phyloP scores from a whole-genome alignment of 1,140 invertebrate genomes.

The Eriosoma lanigerum region DNA sequence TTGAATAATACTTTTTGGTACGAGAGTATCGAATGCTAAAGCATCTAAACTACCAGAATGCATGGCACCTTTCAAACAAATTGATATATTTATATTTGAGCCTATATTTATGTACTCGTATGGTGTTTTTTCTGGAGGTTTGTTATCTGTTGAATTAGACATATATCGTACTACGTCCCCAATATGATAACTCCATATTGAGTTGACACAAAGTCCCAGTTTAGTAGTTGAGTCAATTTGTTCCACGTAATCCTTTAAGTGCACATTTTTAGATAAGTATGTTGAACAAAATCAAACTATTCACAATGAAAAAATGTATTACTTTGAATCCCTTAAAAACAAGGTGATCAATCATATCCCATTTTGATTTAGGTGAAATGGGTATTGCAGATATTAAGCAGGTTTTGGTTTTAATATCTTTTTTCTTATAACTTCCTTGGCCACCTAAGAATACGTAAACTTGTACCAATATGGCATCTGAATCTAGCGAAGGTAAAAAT shows the following conservation, averaged over 20 bases:
- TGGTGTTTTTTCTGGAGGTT: constrained; percentile 82
- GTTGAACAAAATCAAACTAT: not conserved
- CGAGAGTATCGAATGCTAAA: constrained; percentile 92
- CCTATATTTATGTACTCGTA: constrained; percentile 92
- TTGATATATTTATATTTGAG: constrained; percentile 59
- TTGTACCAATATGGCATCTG: constrained; percentile 78
- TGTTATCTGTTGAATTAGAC: constrained; percentile 60
- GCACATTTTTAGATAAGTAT: not conserved
- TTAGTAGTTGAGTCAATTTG: constrained; percentile 89
- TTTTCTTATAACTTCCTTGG: constrained; percentile 73
- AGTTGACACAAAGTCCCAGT: constrained; percentile 85
- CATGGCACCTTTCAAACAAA: constrained; percentile 70
- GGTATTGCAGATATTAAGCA: constrained; percentile 82
- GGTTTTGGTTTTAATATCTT: constrained; percentile 66
- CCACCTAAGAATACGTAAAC: constrained; percentile 82
- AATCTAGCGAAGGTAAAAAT: constrained; percentile 46
- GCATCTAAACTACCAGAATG: constrained; percentile 88
- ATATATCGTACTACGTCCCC: constrained; percentile 78
- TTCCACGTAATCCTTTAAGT: constrained; percentile 77
- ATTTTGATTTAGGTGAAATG: constrained; percentile 89
- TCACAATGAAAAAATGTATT: constrained; percentile 34
- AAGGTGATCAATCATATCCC: constrained; percentile 90
- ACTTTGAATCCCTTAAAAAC: constrained; percentile 88
- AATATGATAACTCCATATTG: constrained; percentile 88
- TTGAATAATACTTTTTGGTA: constrained; percentile 94